Base-by-base conservation (phyloP, 2,113 vertebrate genomes). In the Grammomys dolichurus region DNA sequence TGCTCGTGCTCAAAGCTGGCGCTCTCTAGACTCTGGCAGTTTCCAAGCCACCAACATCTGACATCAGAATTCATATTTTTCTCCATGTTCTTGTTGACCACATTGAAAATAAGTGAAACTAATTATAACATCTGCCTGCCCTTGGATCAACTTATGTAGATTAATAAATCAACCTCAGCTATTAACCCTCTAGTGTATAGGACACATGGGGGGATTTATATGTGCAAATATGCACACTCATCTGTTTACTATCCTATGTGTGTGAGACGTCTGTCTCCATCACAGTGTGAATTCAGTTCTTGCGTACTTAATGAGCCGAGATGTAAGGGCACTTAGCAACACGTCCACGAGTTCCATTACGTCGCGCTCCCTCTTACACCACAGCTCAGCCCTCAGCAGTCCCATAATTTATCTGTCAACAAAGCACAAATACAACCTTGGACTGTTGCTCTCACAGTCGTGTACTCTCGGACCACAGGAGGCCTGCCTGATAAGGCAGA, bases 51-150 rank as follows among this genome's bases (percentile, higher is more conserved):
- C 78, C 46, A 46, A 65, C 87, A 0, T 51, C 48, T 94, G 51
- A 77, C 51, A 36, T 69, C n/a, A 73, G 77, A 86, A 89, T 67
- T 82, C 90, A 40, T 89, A 51, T 65, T 91, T 97, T 88, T 91
- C 87, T 93, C 33, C 46, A 54, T 48, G n/a, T 76, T 54, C 40
- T 94, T 96, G 51, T 24, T 94, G 77, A 70, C 9, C 33, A 86
- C 82, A 65, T 46, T 72, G 73, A 97, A 96, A 96, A 92, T 87
- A 84, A 92, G 10, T 93, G 72, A 95, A 63, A 24, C 82, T 46
- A 94, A 48, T 87, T 92, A 89, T 26, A 94, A 84, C 12, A 75
- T 75, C 46, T 84, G 2, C 72, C 46, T 84, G 2, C 72, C 40
- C 40, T 90, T 93, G 56, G n/a, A 69, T 48, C 43, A 84, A 22